Conservation (phyloP, 2,888 invertebrate genomes). For the Rhabditoides inermis region DNA sequence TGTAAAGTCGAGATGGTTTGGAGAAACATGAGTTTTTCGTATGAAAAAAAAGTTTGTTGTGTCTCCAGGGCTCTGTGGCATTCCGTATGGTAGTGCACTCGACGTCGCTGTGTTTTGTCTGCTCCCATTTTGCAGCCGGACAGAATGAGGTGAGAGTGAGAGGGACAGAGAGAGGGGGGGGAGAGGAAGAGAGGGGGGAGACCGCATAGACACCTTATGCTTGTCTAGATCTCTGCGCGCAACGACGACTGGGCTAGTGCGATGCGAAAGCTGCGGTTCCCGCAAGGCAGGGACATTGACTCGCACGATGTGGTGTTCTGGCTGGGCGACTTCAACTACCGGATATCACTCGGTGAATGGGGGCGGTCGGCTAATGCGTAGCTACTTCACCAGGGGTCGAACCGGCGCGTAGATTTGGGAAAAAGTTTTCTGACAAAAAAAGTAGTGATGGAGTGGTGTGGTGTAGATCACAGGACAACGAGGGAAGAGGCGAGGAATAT, state of each 20-base stretch:
- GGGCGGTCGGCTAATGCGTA: too few relatives aligned
- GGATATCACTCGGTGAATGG: constrained; percentile 88
- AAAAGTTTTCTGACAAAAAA: too few relatives aligned
- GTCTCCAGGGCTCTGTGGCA: constrained; percentile 39
- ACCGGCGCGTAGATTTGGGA: too few relatives aligned
- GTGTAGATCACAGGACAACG: too few relatives aligned
- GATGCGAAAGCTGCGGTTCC: constrained; percentile 66
- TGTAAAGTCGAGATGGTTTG: too few relatives aligned
- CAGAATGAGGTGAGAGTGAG: constrained; percentile 71
- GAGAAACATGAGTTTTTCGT: too few relatives aligned
- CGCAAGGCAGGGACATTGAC: constrained; percentile 60
- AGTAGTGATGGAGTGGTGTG: too few relatives aligned
- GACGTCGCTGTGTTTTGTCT: constrained; percentile 91
- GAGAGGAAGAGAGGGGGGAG: not conserved
- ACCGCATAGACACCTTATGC: not conserved
- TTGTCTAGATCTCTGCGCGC: constrained; percentile 63
- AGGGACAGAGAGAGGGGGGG: not conserved
- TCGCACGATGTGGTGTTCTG: constrained; percentile 97
- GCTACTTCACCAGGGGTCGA: too few relatives aligned
- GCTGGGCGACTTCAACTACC: constrained; percentile 98
- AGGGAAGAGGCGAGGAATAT: too few relatives aligned
- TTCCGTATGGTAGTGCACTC: constrained; percentile 72
- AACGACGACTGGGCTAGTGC: constrained; percentile 96
- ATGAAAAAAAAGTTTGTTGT: not conserved
- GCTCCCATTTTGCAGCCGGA: constrained; percentile 97